Evolutionary conservation across 2,113 vertebrate genomes (phyloP).

Genomic region (Mixornis gularis): DNA sequence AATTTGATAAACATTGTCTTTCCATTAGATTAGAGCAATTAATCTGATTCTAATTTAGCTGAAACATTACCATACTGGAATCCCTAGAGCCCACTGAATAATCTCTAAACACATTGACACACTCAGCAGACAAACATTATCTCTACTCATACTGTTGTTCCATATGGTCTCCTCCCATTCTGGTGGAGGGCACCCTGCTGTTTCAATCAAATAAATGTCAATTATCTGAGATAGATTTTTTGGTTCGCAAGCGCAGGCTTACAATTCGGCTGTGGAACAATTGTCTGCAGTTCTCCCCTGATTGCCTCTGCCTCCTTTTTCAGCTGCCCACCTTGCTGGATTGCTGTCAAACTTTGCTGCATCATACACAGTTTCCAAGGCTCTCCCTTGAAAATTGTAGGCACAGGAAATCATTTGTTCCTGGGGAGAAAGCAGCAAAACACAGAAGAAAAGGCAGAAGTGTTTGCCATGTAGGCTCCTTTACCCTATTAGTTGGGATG

Average conservation of each 20-base stretch:
- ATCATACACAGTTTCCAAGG: neutral
- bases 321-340: neutral
- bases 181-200: conserved; percentile 82
- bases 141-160: conserved; percentile 79
- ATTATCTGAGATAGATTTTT: conserved; percentile 87
- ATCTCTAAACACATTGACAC: conserved; percentile 84
- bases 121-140: conserved; percentile 83
- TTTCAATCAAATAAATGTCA: conserved; percentile 91
- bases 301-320: conserved; percentile 33
- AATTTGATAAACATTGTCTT: conserved; percentile 88
- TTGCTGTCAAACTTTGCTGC: conserved; percentile 2
- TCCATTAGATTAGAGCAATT: conserved; percentile 87
- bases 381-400: conserved; percentile 24
- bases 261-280: conserved; percentile 59
- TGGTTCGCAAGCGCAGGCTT: conserved; percentile 59
- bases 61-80: conserved; percentile 77
- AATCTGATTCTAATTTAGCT: conserved; percentile 91
- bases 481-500: neutral
- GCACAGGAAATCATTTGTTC: conserved; percentile 5
- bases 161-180: conserved; percentile 84
- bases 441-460: neutral
- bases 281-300: conserved; percentile 47
- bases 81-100: conserved; percentile 82
- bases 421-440: neutral
- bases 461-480: neutral